phyloP scores from a whole-genome alignment of 2,888 invertebrate species.

The Melinaea menophilus region DNA sequence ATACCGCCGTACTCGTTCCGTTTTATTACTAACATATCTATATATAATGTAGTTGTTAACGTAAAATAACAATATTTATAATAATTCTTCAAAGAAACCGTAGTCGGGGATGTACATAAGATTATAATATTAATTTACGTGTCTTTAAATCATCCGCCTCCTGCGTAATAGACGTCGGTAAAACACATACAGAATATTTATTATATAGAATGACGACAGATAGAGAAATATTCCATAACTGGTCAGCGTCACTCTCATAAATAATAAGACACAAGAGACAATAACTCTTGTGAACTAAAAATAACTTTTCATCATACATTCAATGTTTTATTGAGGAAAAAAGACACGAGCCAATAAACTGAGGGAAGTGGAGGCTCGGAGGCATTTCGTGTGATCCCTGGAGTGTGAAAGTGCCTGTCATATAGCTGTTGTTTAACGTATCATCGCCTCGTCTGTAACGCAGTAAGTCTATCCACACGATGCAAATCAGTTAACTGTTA shows the following conservation, averaged over 20 bases:
- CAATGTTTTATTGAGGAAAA: no score
- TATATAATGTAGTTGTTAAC: conserved; percentile 8
- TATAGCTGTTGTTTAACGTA: conserved; percentile 11
- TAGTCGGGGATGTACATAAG: neutral
- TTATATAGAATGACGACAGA: neutral
- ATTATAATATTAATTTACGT: neutral
- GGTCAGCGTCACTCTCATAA: neutral
- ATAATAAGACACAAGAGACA: neutral
- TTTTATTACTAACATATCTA: conserved; percentile 16
- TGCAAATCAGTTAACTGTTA: conserved; percentile 13
- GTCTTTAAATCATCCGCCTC: neutral
- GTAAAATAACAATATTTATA: conserved; percentile 1
- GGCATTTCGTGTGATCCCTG: neutral
- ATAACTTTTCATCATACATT: neutral
- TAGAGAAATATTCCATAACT: neutral
- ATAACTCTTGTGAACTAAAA: neutral
- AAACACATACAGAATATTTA: neutral
- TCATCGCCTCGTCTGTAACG: conserved; percentile 10
- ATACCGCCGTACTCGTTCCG: conserved; percentile 5
- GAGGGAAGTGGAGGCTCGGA: neutral
- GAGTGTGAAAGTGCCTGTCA: conserved; percentile 4
- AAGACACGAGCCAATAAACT: neutral
- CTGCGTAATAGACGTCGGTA: neutral
- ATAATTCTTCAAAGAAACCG: conserved; percentile 7
- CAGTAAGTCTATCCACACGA: conserved; percentile 3